phyloP scores from a whole-genome alignment of 2,797 vertebrate genomes.

The Tragopan temminckii region DNA sequence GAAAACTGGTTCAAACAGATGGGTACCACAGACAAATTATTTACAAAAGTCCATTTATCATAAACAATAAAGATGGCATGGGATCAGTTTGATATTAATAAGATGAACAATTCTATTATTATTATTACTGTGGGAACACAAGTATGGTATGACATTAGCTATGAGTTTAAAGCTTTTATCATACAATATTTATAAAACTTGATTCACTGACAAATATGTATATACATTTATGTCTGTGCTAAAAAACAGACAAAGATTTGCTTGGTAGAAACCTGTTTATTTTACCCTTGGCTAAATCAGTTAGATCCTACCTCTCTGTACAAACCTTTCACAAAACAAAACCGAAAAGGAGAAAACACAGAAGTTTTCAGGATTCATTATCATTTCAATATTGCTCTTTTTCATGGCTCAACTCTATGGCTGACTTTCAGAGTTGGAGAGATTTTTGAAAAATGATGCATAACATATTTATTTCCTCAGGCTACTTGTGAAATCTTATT shows the following conservation, averaged over 20 bases:
- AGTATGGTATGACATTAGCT: neutral
- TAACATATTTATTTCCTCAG: conserved; percentile 47
- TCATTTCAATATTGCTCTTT: conserved; percentile 29
- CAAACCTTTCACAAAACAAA: neutral
- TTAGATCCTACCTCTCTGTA: neutral
- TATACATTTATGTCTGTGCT: neutral
- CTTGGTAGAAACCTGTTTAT: neutral
- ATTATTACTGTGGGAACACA: neutral
- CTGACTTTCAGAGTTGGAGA: conserved; percentile 8
- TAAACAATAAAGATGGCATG: neutral
- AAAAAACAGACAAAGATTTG: neutral
- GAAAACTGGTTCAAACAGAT: neutral
- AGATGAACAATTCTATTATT: neutral
- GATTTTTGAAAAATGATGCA: conserved; percentile 43
- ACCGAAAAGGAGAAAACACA: neutral
- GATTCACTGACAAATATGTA: neutral
- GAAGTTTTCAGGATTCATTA: conserved; percentile 34
- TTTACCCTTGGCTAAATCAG: neutral
- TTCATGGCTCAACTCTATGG: neutral
- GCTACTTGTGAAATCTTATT: conserved; percentile 55
- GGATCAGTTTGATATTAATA: neutral
- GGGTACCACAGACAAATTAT: neutral
- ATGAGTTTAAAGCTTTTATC: neutral
- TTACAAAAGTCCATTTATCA: neutral
- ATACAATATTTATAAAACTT: neutral